A percentile compares a stretch with the other conserved stretches of the same genome.
These are phyloP conservation scores for Plecturocebus donacophilus DNA, from an alignment of 2,113 vertebrate species.

Conservation along the genomic window DNA sequence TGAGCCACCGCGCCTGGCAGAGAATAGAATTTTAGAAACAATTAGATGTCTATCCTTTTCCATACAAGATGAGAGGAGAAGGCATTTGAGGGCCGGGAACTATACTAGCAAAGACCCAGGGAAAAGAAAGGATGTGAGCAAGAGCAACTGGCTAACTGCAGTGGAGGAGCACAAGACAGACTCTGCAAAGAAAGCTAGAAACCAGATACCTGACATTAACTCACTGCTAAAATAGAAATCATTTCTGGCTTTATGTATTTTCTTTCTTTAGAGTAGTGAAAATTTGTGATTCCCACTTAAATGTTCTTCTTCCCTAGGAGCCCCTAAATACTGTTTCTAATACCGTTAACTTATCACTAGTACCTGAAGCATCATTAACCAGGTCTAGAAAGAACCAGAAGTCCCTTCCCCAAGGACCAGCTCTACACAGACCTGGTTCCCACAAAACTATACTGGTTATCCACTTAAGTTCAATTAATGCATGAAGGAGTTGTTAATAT, in stretches of 20 bases:
- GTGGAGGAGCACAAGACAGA: neutral
- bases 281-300: neutral
- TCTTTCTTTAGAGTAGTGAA: neutral
- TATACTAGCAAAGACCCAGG: neutral
- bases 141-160: neutral
- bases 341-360: neutral
- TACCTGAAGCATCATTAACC: neutral
- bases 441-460: no score
- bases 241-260: neutral
- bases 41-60: neutral
- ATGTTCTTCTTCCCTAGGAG: neutral
- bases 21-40: slow-evolving; percentile 18
- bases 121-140: neutral
- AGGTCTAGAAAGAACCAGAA: neutral
- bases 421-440: neutral
- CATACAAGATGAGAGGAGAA: neutral
- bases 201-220: neutral
- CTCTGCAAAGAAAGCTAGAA: neutral
- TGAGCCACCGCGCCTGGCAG: neutral
- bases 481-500: neutral
- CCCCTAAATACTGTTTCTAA: neutral
- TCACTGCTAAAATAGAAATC: neutral
- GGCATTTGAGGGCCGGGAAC: neutral
- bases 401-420: neutral
- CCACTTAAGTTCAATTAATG: neutral